Conservation (phyloP, 2,113 vertebrate species). For the Chaetorhynchus papuensis region DNA sequence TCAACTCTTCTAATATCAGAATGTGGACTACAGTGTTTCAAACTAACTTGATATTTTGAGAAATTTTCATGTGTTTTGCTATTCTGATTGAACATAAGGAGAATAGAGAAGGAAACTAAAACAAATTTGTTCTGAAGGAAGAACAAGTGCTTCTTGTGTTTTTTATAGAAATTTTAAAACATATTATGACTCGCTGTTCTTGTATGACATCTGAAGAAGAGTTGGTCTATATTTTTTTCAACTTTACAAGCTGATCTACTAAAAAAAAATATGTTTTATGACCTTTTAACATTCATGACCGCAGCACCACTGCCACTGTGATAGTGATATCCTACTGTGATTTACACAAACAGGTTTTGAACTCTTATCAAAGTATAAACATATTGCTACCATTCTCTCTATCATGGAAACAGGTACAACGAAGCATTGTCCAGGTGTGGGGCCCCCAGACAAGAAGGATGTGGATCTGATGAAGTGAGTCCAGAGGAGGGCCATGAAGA, state of each 20-base stretch:
- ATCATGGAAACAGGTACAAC: background rate
- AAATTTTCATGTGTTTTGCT: background rate
- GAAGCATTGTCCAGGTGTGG: background rate
- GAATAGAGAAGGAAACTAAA: background rate
- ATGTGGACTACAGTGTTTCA: background rate
- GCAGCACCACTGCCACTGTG: background rate
- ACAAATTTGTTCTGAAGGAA: background rate
- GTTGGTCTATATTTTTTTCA: background rate
- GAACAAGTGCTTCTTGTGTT: background rate
- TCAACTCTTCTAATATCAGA: background rate
- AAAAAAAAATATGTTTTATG: background rate
- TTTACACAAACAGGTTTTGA: background rate
- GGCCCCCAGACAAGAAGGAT: background rate
- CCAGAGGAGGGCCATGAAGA: background rate
- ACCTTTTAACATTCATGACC: background rate
- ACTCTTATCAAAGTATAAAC: background rate
- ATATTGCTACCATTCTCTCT: background rate
- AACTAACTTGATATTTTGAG: background rate
- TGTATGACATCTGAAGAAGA: background rate
- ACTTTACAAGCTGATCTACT: background rate
- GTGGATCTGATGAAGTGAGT: background rate
- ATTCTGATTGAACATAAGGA: background rate
- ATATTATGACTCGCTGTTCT: background rate
- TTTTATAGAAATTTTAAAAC: background rate
- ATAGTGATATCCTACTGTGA: background rate